Conservation (phyloP, 2,888 invertebrate genomes). For the Cephus nigrinus region DNA sequence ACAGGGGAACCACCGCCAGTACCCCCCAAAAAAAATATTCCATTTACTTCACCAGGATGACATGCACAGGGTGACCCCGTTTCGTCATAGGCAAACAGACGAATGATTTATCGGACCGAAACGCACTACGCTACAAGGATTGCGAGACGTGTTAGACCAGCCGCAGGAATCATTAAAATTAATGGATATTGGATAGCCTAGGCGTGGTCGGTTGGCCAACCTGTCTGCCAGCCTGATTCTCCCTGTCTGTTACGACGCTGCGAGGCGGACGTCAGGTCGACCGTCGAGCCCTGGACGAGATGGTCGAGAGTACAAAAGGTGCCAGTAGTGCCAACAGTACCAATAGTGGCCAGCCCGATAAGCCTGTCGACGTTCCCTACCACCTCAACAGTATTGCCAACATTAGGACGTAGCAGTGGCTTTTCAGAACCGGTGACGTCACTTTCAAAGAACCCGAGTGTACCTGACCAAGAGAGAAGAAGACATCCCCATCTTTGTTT, state of each 20-base stretch:
- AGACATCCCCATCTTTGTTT: neutral
- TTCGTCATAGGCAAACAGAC: neutral
- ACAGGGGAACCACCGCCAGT: neutral
- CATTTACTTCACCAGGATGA: neutral
- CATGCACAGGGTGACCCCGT: neutral
- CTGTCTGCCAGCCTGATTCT: neutral
- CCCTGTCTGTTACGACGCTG: neutral
- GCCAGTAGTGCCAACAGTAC: too few relatives aligned
- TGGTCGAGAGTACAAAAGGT: neutral
- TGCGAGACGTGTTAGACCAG: constrained; percentile 50
- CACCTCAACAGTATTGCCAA: neutral
- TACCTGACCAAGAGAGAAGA: neutral
- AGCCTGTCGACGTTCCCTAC: neutral
- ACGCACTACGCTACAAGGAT: neutral
- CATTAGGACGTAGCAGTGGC: neutral
- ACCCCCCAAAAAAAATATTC: neutral
- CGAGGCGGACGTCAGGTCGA: neutral
- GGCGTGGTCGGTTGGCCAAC: constrained; percentile 28
- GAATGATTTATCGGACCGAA: neutral
- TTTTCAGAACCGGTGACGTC: neutral
- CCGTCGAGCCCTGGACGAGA: neutral
- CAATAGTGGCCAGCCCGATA: too few relatives aligned
- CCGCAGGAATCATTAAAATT: constrained; percentile 55
- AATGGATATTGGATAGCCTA: constrained; percentile 56
- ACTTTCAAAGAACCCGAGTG: neutral